Base-by-base conservation (phyloP, 2,888 invertebrate genomes). In the Eupithecia subumbrata region DNA sequence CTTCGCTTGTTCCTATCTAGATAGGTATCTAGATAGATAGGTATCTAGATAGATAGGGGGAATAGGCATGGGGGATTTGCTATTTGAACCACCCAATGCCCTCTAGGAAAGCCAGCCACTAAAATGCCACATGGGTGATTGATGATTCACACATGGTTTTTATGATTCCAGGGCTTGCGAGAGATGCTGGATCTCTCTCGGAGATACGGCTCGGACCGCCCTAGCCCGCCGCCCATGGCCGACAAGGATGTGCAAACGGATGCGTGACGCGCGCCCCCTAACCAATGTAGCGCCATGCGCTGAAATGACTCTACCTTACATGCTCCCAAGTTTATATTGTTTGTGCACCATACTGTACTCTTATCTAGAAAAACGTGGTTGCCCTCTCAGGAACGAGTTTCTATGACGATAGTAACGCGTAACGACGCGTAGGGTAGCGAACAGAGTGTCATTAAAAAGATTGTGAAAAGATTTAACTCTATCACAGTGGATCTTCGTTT, bases 131-230 rank as follows among this genome's bases (percentile, higher is more conserved):
- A 4, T 5, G 5, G 25, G n/a, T n/a, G n/a, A n/a, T n/a, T 60
- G 22, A 22, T 56, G n/a, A 56, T 22, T 22, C 0, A 56, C n/a
- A 60, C 12, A 25, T 22, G 45, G 3, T 22, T 67, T 22, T 67
- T 40, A 34, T 67, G 18, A 12, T 89, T 91, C 7, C 90, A 97
- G 96, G 97, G 97, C 45, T 93, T 99, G 82, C 95, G 98, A 79
- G 98, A 99, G 92, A 95, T 99, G 90, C 91, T 99, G 80, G 96
- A 97, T 89, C 96, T 98, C 76, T 97, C 97, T 0, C 96, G 96
- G 85, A 96, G 97, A 90, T 97, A 96, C 84, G 97, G 97, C 9
- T 96, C 96, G 4, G 94, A 94, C 70, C 89, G 93, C 12, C 85
- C 90, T 16, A 82, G 90, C 45, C 88, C 95, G 43, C 94, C 94